Base-by-base conservation (phyloP, 2,113 vertebrate species). In the Equus przewalskii region DNA sequence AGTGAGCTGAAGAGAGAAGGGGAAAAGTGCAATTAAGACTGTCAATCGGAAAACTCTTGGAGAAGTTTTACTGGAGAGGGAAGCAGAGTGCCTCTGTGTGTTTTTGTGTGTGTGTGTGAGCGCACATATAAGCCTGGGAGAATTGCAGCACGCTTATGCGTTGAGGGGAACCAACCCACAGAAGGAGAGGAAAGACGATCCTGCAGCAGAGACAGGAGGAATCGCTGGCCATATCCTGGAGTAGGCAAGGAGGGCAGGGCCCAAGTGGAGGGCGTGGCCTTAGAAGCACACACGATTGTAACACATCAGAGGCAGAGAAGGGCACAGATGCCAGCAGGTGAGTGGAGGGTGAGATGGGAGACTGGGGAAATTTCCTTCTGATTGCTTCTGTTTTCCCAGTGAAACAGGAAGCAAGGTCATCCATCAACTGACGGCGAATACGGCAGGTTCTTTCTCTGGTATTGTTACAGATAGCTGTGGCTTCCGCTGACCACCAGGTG, bases 181-280 rank as follows among this genome's bases (percentile, higher is more conserved):
- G 36, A 24, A 75, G 21, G 13, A 36, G 36, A 36, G 21, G 65
- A 62, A 36, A 15, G 24, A n/a, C 2, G 4, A 7, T 3, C 12
- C 36, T 67, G 26, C 44, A 5, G 15, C 36, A 65, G 60, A 54
- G 41, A 14, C 64, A 1, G 1, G 36, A 49, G 51, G 30, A 4
- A 24, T 51, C 11, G 72, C 72, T 30, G 60, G 26, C 6, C 5
- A 44, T 8, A 7, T 15, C 28, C 10, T 0, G 12, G 65, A 28
- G 41, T 1, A 1, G 6, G 33, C 33, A 24, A 28, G 65, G 12
- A 1, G 30, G 1, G 22, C 24, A 3, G 28, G 0, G 15, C 12
- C 41, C 86, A 9, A 0, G 24, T 1, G 16, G 80, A 44, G 75
- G 73, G 11, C 0, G 1, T 4, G 54, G 51, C 2, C 80, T 90